Base-by-base conservation (phyloP, 2,113 vertebrate species). In the Poeciliopsis occidentalis region DNA sequence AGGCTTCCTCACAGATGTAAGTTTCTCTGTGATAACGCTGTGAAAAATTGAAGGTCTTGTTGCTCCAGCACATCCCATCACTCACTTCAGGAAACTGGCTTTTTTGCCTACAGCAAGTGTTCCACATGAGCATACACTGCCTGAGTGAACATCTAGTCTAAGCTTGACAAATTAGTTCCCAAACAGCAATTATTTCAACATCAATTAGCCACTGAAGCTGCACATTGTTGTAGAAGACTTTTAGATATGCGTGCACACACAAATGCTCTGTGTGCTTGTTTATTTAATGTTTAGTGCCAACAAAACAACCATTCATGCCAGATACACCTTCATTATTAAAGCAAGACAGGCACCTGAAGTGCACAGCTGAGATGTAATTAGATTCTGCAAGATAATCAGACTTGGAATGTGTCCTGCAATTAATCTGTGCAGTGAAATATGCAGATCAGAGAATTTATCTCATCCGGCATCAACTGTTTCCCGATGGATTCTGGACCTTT, bases 101-200 rank as follows among this genome's bases (percentile, higher is more conserved):
- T 37, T 37, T 67, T 68, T 62, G 76, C 77, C 73, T 69, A 66
- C 63, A 87, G 85, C 70, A 15, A 86, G 27, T 61, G 76, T 85
- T 85, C 71, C 54, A 39, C 88, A 81, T 72, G 85, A 79, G 64
- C 75, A 64, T 85, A 80, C 74, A 78, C 79, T 73, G 67, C 64
- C 37, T 64, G 57, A 62, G 72, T 74, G 70, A 76, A 86, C 82
- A 84, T 80, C 69, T 39, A 73, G 71, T 71, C 76, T 80, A 51
- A 29, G 63, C 69, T 78, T 91, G 88, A 87, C 82, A 89, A 77
- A 87, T 87, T 76, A 17, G 24, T 72, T 79, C 54, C 69, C 69
- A 77, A 75, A 76, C 57, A 78, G 72, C 76, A 64, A 69, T 67
- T 76, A 76, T 60, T 71, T 66, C 77, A 64, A 64, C 72, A 70